Conservation (phyloP, 2,113 vertebrate genomes). For the Gallinago paraguaiae region DNA sequence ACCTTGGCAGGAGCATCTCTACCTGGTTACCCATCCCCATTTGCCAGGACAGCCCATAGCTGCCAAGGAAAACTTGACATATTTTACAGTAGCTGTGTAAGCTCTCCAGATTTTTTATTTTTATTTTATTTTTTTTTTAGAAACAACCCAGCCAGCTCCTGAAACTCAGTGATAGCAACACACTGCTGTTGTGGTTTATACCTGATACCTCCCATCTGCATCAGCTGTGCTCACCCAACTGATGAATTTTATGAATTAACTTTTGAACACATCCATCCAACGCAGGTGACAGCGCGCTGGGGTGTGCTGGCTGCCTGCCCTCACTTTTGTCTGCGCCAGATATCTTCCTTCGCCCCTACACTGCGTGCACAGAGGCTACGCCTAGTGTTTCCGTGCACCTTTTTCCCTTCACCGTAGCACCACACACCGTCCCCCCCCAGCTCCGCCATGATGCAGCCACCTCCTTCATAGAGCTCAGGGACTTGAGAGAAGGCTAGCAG, state of each 20-base stretch:
- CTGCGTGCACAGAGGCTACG: fast-evolving
- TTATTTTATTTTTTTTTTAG: background rate
- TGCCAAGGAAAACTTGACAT: background rate
- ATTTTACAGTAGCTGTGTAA: background rate
- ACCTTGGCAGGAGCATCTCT: background rate
- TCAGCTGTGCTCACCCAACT: slow-evolving; percentile 21
- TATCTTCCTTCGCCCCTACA: background rate
- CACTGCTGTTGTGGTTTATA: background rate
- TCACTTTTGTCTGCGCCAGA: background rate
- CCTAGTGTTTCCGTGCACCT: fast-evolving
- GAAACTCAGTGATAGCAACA: background rate
- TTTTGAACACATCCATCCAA: background rate
- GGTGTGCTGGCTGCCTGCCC: background rate
- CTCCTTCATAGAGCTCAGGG: fast-evolving
- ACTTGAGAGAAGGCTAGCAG: fast-evolving
- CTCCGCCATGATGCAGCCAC: fast-evolving
- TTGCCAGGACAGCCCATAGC: background rate
- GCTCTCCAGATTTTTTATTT: background rate
- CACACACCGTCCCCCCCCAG: fast-evolving
- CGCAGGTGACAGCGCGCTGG: background rate
- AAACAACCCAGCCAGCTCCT: background rate
- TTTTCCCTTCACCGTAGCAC: fast-evolving
- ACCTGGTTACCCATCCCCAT: background rate
- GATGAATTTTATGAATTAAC: slow-evolving; percentile 18
- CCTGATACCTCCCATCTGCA: background rate